Conservation (phyloP, 1,140 invertebrate genomes). For the Calephelis virginiensis region DNA sequence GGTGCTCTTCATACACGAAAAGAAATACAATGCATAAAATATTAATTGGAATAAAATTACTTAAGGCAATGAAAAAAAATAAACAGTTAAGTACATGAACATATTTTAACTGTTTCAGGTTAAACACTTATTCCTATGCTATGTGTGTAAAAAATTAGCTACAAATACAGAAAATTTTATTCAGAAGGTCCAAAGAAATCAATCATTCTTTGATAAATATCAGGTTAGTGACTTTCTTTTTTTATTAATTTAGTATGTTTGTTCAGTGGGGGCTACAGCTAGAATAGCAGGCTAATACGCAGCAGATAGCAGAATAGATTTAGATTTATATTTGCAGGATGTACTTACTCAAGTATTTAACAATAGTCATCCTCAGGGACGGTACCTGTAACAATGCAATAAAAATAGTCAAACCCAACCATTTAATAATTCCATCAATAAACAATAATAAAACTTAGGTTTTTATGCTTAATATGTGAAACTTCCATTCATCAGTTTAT, state of each 20-base stretch:
- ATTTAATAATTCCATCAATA: too few species aligned
- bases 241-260: slow-evolving; percentile 1
- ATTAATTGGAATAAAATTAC: too few species aligned
- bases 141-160: slow-evolving; percentile 48
- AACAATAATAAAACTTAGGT: too few species aligned
- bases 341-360: too few species aligned
- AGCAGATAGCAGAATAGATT: too few species aligned
- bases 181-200: slow-evolving; percentile 53
- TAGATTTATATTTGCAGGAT: background rate
- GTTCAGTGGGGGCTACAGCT: background rate
- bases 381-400: too few species aligned
- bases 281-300: background rate
- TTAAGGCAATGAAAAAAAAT: too few species aligned
- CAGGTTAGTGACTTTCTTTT: slow-evolving; percentile 45
- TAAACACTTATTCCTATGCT: slow-evolving; percentile 47
- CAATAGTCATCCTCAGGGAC: too few species aligned
- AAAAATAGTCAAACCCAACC: too few species aligned
- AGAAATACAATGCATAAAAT: too few species aligned
- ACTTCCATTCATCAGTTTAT: slow-evolving; percentile 4
- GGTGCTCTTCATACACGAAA: too few species aligned
- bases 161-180: slow-evolving; percentile 48
- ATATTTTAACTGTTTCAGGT: slow-evolving; percentile 37
- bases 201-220: slow-evolving; percentile 48
- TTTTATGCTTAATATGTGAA: too few species aligned
- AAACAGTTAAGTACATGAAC: background rate